Conservation (phyloP, 2,888 invertebrate species). For the Falcaria lacertinaria region DNA sequence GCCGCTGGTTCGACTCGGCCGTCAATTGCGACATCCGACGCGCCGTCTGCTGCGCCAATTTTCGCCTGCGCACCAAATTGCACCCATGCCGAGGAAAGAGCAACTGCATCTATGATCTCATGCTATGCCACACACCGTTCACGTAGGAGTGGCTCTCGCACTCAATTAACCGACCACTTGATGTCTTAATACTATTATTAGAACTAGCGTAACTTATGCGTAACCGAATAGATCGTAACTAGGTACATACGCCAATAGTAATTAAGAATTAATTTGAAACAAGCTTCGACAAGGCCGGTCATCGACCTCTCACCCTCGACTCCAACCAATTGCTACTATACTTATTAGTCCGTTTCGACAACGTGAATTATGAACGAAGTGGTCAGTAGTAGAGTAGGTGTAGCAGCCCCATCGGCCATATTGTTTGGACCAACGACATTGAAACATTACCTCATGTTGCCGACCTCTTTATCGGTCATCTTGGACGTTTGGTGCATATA, state of each 20-base stretch:
- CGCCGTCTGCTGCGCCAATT: constrained; percentile 61
- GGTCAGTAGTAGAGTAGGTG: neutral
- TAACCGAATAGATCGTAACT: constrained; percentile 34
- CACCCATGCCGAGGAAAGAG: constrained; percentile 32
- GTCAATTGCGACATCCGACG: constrained; percentile 70
- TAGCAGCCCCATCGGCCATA: constrained; percentile 1
- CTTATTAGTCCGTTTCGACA: constrained; percentile 37
- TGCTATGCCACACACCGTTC: constrained; percentile 18
- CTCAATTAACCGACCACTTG: constrained; percentile 24
- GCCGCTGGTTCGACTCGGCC: constrained; percentile 10
- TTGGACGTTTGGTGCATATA: constrained; percentile 57
- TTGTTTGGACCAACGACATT: constrained; percentile 37
- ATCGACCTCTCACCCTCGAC: constrained; percentile 32
- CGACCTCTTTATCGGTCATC: constrained; percentile 74
- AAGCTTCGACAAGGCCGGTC: constrained; percentile 58
- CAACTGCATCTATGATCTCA: constrained; percentile 65
- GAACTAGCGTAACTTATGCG: constrained; percentile 31
- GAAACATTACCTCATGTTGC: constrained; percentile 59
- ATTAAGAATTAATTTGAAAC: constrained; percentile 55
- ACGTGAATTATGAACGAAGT: constrained; percentile 39
- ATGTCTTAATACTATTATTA: neutral
- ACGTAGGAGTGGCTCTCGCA: constrained; percentile 39
- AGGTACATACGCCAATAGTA: constrained; percentile 21
- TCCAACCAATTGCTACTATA: constrained; percentile 6
- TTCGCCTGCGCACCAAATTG: constrained; percentile 47